Evolutionary conservation across 2,888 invertebrate species (phyloP).

Genomic region (Torymus texanus): DNA sequence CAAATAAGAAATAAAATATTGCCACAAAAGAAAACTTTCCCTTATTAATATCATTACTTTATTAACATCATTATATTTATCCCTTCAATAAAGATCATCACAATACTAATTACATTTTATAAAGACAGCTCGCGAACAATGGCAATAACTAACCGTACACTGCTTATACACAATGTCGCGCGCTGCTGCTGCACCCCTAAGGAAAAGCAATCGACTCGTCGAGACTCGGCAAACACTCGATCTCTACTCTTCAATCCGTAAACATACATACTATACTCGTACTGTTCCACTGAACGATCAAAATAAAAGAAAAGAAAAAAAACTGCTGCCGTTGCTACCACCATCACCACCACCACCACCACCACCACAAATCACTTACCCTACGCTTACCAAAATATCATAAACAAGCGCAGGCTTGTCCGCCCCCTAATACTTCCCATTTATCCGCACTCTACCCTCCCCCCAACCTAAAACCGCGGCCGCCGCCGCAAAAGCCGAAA

Average conservation of each 20-base stretch:
- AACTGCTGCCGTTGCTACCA: no score
- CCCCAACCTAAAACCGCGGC: neutral
- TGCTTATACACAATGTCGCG: no score
- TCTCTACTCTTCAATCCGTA: neutral
- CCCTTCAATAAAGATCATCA: no score
- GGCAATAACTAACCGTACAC: no score
- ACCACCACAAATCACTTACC: conserved; percentile 15
- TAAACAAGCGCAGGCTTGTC: conserved; percentile 29
- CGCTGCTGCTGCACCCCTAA: neutral
- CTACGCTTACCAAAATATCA: conserved; percentile 35
- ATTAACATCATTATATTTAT: no score
- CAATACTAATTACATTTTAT: no score
- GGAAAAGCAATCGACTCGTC: conserved; percentile 7
- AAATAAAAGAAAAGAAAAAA: conserved; percentile 21
- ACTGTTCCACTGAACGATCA: neutral
- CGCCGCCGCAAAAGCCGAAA: conserved; percentile 13
- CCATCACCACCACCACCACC: no score
- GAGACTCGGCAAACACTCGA: conserved; percentile 6
- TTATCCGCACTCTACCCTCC: no score
- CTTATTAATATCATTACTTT: no score
- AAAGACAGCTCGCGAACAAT: no score
- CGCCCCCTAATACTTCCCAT: neutral
- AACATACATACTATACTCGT: neutral
- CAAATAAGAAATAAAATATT: no score
- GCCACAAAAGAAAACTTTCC: no score